Evolutionary conservation across 2,797 vertebrate species (phyloP).

Genomic region (Arnoldichthys spilopterus): DNA sequence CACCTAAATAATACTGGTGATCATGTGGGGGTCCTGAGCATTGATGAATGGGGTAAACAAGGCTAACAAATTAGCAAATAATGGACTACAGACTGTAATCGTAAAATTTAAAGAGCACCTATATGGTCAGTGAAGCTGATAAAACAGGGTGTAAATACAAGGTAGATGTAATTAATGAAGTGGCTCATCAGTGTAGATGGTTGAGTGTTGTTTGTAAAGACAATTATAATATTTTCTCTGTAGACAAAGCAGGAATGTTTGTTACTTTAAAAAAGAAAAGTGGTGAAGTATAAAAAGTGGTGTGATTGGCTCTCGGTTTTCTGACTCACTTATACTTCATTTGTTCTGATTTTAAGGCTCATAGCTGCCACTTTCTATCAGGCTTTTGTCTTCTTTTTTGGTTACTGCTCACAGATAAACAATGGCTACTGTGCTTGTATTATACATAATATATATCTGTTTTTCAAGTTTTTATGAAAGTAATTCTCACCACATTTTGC

Average conservation of each 20-base stretch:
- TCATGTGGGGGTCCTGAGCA: too few species aligned
- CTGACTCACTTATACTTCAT: not conserved
- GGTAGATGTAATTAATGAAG: too few species aligned
- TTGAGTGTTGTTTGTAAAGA: too few species aligned
- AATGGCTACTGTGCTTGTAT: not conserved
- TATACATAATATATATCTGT: not conserved
- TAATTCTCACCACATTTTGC: not conserved
- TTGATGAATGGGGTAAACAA: too few species aligned
- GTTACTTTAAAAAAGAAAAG: not conserved
- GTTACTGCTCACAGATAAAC: slow-evolving; percentile 18
- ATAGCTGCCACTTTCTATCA: not conserved
- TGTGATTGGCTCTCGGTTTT: not conserved
- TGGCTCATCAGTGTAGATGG: too few species aligned
- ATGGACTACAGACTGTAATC: too few species aligned
- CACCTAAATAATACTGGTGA: too few species aligned
- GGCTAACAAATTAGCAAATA: too few species aligned
- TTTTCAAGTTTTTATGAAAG: slow-evolving; percentile 12
- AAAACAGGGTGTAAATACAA: too few species aligned
- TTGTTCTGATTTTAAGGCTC: not conserved
- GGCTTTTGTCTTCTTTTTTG: not conserved
- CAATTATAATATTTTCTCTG: too few species aligned
- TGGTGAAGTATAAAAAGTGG: not conserved
- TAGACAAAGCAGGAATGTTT: not conserved
- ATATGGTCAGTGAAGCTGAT: too few species aligned
- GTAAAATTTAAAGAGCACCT: too few species aligned